Evolutionary conservation across 1,140 invertebrate species (phyloP).

Genomic region (Nomia melanderi): DNA sequence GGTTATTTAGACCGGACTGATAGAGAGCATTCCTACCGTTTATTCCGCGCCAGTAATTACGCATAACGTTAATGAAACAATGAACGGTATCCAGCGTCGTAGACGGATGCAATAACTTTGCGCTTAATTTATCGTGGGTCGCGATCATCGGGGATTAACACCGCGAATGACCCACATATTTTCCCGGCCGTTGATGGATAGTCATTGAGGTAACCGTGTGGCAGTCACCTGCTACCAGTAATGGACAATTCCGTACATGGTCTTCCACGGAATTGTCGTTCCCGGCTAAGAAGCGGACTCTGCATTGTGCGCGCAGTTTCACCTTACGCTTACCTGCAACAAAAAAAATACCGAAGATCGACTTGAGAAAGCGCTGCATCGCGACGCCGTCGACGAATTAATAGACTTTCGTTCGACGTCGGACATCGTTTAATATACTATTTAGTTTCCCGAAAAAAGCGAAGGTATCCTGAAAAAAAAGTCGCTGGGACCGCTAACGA

Average conservation of each 20-base stretch:
- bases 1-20: too few species aligned
- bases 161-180: constrained; percentile 62
- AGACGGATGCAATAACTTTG: constrained; percentile 39
- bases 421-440: neutral
- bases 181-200: constrained; percentile 58
- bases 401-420: neutral
- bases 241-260: constrained; percentile 62
- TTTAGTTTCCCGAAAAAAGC: neutral
- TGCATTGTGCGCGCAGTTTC: constrained; percentile 25
- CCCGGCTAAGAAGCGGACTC: neutral
- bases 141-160: constrained; percentile 45
- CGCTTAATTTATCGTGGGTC: constrained; percentile 47
- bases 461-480: neutral
- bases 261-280: constrained; percentile 28
- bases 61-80: constrained; percentile 30
- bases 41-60: neutral
- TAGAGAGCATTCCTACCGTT: too few species aligned
- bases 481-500: neutral
- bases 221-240: constrained; percentile 64
- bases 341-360: constrained; percentile 12
- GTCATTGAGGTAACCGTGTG: constrained; percentile 55
- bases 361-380: constrained; percentile 7
- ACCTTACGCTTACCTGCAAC: constrained; percentile 33
- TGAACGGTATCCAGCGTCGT: constrained; percentile 30
- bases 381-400: neutral